These are phyloP conservation scores for Falcunculus frontatus DNA, from an alignment of 2,113 vertebrate genomes.

Conservation along the genomic window DNA sequence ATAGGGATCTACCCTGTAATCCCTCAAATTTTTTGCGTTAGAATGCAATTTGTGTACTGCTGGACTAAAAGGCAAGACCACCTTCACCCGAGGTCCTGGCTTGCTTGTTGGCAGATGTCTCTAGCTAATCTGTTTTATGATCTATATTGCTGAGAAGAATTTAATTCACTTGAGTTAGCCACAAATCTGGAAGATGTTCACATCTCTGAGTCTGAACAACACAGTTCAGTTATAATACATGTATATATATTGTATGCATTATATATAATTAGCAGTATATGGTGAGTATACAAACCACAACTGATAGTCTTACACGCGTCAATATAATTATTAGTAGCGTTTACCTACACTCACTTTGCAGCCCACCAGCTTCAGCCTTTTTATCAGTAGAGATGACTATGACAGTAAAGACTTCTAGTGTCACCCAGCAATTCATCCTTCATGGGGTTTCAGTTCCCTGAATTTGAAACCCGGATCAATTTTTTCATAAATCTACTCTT, in stretches of 20 bases:
- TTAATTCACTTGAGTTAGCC: background rate
- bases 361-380: background rate
- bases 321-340: background rate
- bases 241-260: background rate
- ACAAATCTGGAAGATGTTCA: background rate
- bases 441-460: background rate
- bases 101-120: background rate
- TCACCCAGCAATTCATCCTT: background rate
- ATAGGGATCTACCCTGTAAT: conserved; percentile 20
- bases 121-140: background rate
- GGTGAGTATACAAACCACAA: background rate
- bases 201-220: background rate
- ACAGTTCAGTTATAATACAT: background rate
- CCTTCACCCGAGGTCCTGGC: background rate
- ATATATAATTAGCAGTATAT: background rate
- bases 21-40: background rate
- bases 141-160: background rate
- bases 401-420: background rate
- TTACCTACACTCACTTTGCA: background rate
- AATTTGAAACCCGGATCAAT: background rate
- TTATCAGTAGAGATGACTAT: background rate
- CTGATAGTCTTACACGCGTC: background rate
- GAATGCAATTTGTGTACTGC: background rate
- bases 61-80: conserved; percentile 18
- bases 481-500: background rate